Percentiles rank a stretch among this genome's conserved stretches.
phyloP scores from a whole-genome alignment of 2,113 vertebrate genomes.

The Lepidiolamprologus cunningtoni region DNA sequence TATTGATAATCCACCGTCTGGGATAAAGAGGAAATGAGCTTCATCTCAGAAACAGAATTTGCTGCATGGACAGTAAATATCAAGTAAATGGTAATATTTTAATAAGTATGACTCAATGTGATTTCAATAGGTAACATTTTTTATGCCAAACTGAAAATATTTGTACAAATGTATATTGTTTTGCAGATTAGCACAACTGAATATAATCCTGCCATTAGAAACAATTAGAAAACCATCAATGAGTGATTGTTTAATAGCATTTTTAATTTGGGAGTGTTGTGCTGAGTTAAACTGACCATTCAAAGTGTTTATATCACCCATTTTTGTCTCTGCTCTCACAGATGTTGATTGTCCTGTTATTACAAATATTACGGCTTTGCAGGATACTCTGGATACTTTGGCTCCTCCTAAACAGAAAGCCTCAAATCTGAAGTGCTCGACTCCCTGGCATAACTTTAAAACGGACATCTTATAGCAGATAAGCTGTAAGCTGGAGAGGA shows the following conservation, averaged over 20 bases:
- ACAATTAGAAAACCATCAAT: not conserved
- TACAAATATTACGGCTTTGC: not conserved
- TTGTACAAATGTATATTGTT: not conserved
- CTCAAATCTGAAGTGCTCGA: not conserved
- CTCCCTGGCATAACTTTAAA: not conserved
- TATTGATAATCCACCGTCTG: conserved; percentile 18
- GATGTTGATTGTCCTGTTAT: not conserved
- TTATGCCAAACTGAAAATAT: not conserved
- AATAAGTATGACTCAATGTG: not conserved
- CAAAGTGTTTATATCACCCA: not conserved
- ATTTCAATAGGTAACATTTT: accelerated
- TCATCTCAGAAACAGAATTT: not conserved
- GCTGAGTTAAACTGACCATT: not conserved
- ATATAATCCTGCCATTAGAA: not conserved
- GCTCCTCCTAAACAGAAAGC: not conserved
- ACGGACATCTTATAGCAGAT: not conserved
- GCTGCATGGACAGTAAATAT: not conserved
- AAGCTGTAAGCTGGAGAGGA: not conserved
- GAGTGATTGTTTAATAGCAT: not conserved
- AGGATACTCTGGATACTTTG: not conserved
- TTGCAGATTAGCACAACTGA: not conserved
- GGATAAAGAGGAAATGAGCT: not conserved
- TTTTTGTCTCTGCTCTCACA: not conserved
- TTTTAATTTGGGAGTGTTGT: not conserved
- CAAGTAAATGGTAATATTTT: not conserved